A percentile compares a stretch with the other conserved stretches of the same genome.
Evolutionary conservation across 2,113 vertebrate genomes (phyloP).

Genomic region (Dryoscopus gambensis): DNA sequence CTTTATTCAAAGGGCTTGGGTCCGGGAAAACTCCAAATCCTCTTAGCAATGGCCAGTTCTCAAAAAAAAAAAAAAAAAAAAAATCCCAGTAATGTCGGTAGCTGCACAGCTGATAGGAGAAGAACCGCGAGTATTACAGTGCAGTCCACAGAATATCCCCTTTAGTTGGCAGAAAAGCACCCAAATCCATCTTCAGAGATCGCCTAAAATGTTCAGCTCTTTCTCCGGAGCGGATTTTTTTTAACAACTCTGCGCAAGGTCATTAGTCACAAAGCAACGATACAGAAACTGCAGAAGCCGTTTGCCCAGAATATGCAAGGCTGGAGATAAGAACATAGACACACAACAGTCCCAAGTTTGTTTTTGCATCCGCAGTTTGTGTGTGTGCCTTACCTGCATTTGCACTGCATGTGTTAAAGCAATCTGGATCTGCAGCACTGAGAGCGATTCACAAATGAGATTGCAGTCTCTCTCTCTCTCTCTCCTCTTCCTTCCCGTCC

Average conservation of each 20-base stretch:
- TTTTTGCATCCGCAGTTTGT: slow-evolving; percentile 76
- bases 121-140: slow-evolving; percentile 29
- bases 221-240: slow-evolving; percentile 63
- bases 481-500: slow-evolving; percentile 62
- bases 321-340: background rate
- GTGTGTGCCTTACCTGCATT: slow-evolving; percentile 86
- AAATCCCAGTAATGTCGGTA: slow-evolving; percentile 39
- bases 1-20: slow-evolving; percentile 57
- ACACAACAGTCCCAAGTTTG: slow-evolving; percentile 73
- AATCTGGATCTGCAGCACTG: slow-evolving; percentile 90
- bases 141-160: slow-evolving; percentile 50
- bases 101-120: slow-evolving; percentile 24
- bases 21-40: slow-evolving; percentile 65
- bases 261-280: slow-evolving; percentile 76
- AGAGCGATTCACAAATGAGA: slow-evolving; percentile 94
- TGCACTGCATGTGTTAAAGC: slow-evolving; percentile 85
- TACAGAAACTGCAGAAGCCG: slow-evolving; percentile 65
- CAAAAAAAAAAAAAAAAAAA: background rate
- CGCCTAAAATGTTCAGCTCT: slow-evolving; percentile 58
- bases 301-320: slow-evolving; percentile 19
- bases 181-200: slow-evolving; percentile 70
- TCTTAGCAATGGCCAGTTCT: slow-evolving; percentile 15
- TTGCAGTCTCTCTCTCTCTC: slow-evolving; percentile 82
- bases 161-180: slow-evolving; percentile 45
- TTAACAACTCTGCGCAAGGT: slow-evolving; percentile 82